Base-by-base conservation (phyloP, 2,888 invertebrate species). In the Metellina segmentata region DNA sequence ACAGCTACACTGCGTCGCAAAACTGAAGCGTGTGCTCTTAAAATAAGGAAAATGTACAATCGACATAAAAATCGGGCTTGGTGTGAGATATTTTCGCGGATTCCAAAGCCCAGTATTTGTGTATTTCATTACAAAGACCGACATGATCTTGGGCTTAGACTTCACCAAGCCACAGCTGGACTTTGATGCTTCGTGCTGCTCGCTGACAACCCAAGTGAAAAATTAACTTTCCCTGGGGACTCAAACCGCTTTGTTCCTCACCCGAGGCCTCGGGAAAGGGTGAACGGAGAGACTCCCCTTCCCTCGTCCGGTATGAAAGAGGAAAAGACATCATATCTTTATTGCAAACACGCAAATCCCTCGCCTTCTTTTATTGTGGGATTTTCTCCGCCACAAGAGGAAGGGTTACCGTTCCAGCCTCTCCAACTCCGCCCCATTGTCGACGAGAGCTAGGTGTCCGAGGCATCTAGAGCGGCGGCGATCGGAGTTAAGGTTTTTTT, bases 321-420 rank as follows among this genome's bases (percentile, higher is more conserved):
- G 48, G 74, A 9, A n/a, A 48, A 51, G 85, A 85, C 72, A 79
- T 74, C 85, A 79, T 85, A 90, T 90, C 90, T 81, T 81, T 81
- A 90, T 72, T 79, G 90, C 85, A 90, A 90, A 90, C 90, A 90
- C 79, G 72, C 85, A 90, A 90, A 90, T 90, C 90, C 90, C 85
- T 88, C 13, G 34, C 20, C 48, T 72, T 81, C 83, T 82, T 89
- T 82, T 89, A 83, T 83, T 82, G 89, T 77, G 78, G 89, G 89
- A 89, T 82, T 82, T 83, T 69, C 83, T 89, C 52, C 71, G 74
- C 61, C 72, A 49, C 75, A 71, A 34, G 34, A 34, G 61, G 51
- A 89, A 89, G 82, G 83, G 89, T 89, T 82, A 75, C 78, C 83
- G 51, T 16, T 34, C 69, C 61, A 16, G 5, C 16, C 16, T 61